These are phyloP conservation scores for Drosophila limbata DNA, from an alignment of 2,888 invertebrate species.

Conservation along the genomic window DNA sequence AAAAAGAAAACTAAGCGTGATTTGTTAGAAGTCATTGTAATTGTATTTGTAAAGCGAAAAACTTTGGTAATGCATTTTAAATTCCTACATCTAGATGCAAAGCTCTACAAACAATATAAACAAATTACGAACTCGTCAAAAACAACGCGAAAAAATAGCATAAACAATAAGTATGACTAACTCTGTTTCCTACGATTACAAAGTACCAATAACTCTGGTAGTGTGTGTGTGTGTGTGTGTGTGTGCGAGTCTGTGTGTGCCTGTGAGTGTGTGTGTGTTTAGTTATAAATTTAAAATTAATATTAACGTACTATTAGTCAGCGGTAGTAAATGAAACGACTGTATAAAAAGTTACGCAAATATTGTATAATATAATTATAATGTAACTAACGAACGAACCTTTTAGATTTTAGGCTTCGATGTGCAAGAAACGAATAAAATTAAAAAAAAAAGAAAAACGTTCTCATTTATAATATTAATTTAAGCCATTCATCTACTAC, in stretches of 20 bases:
- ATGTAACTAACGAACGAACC: constrained; percentile 72
- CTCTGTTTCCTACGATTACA: constrained; percentile 78
- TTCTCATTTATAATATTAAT: not conserved
- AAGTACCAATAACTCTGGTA: constrained; percentile 76
- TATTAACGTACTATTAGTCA: constrained; percentile 68
- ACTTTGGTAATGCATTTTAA: constrained; percentile 76
- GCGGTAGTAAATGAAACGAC: constrained; percentile 72
- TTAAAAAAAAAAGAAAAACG: constrained; percentile 58
- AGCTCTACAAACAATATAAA: constrained; percentile 16
- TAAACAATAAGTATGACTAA: constrained; percentile 76
- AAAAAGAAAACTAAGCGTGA: constrained; percentile 61
- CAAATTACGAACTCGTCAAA: constrained; percentile 39
- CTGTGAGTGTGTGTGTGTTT: constrained; percentile 48
- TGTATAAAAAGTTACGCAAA: constrained; percentile 74
- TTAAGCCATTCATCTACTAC: too few species aligned
- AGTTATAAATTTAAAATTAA: constrained; percentile 57
- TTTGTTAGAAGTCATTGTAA: constrained; percentile 76
- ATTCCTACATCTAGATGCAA: constrained; percentile 67
- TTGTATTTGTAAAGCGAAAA: constrained; percentile 51
- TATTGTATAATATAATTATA: constrained; percentile 66
- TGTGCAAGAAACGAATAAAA: constrained; percentile 83
- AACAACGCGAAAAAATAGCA: constrained; percentile 51
- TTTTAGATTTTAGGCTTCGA: constrained; percentile 83
- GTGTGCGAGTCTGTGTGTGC: constrained; percentile 43
- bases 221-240: constrained; percentile 37